Base-by-base conservation (phyloP, 2,888 invertebrate genomes). In the Plusia festucae region DNA sequence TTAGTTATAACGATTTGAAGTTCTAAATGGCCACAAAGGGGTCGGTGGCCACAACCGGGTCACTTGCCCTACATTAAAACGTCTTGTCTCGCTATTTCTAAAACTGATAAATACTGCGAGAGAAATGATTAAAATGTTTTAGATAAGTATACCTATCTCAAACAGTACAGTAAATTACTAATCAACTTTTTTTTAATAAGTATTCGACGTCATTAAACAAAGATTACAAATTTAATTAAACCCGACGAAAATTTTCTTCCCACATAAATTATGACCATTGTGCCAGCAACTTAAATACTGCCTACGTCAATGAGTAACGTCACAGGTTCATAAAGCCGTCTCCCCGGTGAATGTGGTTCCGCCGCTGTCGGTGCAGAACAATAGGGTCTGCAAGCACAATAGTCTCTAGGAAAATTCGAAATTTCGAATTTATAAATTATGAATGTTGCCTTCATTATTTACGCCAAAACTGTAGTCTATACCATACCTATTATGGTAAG, bases 371-470 rank as follows among this genome's bases (percentile, higher is more conserved):
- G 16, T 58, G 34, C 16, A 30, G 66, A 63, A 74, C 70, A 74
- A 74, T 65, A 53, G 34, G 63, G 60, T 30, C 54, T 51, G 58
- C 24, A 40, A 69, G 44, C 53, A 71, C 62, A 74, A 71, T 74
- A 68, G 52, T 49, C 46, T 59, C 44, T 90, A 87, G 61, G 88
- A 85, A 56, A 46, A 61, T 63, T 55, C 16, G 88, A 85, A 56
- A 46, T 59, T 63, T 55, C 16, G 24, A 73, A 73, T 70, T 66
- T 57, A 57, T 65, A 54, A 59, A 60, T 65, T 57, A 59, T 53
- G n/a, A 65, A 66, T 34, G 30, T 57, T 53, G 49, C 27, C 9
- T 52, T 46, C 22, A 6, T 57, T 32, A n/a, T 40, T 54, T 8
- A 59, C 4, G 9, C 13, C 24, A 5, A 24, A 44, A 24, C 18